Evolutionary conservation across 2,113 vertebrate species (phyloP).

Genomic region (Tauraco erythrolophus): DNA sequence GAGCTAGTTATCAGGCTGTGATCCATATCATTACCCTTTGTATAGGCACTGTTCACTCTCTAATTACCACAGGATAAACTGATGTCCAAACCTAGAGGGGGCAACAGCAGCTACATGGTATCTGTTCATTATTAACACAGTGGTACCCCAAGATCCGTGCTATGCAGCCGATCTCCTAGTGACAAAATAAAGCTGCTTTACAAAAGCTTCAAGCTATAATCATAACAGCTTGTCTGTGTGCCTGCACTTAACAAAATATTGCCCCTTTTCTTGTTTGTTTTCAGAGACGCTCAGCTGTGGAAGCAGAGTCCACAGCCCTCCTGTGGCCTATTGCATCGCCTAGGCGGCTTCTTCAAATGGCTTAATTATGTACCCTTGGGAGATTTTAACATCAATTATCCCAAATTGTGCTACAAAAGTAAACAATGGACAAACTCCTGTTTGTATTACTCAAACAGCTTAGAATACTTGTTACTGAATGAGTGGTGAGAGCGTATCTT

Average conservation of each 20-base stretch:
- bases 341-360: not conserved
- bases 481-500: not conserved
- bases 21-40: not conserved
- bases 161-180: not conserved
- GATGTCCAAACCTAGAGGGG: not conserved
- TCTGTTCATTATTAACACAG: not conserved
- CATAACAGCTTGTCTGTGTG: not conserved
- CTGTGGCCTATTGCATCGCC: not conserved
- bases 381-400: conserved; percentile 5
- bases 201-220: not conserved
- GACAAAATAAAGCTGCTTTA: not conserved
- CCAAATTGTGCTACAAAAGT: not conserved
- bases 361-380: not conserved
- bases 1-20: not conserved
- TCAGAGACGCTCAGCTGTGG: not conserved
- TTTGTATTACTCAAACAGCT: not conserved
- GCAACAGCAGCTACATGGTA: not conserved
- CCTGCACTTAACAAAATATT: not conserved
- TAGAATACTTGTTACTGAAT: not conserved
- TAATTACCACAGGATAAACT: not conserved
- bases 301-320: not conserved
- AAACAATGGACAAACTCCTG: conserved; percentile 3
- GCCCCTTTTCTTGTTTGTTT: not conserved
- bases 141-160: not conserved
- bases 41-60: not conserved